Percentiles rank a stretch among this genome's conserved stretches.
Evolutionary conservation across 2,113 vertebrate species (phyloP).

Genomic region (Desmodus rotundus): DNA sequence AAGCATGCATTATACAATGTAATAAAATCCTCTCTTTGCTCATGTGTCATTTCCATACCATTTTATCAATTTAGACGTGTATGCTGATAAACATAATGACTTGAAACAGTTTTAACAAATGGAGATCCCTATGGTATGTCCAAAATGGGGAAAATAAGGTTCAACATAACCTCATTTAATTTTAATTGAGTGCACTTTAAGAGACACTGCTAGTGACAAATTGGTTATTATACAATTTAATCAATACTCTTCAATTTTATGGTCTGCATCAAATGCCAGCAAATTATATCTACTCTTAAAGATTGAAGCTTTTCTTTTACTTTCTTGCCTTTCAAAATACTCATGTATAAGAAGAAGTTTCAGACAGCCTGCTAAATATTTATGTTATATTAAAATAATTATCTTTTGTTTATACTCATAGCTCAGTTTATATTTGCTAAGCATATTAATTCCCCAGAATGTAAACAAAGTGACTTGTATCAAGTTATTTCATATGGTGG

Average conservation of each 20-base stretch:
- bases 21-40: background rate
- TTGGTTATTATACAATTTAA: background rate
- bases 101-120: background rate
- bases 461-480: background rate
- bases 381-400: background rate
- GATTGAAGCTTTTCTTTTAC: background rate
- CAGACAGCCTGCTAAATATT: background rate
- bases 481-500: background rate
- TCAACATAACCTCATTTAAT: background rate
- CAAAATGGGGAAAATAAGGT: background rate
- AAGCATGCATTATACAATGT: background rate
- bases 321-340: background rate
- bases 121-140: background rate
- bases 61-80: slow-evolving; percentile 17
- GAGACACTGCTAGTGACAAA: background rate
- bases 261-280: background rate
- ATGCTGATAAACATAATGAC: background rate
- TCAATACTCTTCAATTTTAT: background rate
- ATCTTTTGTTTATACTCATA: background rate
- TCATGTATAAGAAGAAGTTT: background rate
- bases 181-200: background rate
- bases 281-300: slow-evolving; percentile 8
- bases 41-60: background rate
- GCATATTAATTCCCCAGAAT: background rate
- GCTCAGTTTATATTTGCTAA: slow-evolving; percentile 5